Percentiles rank a stretch among this genome's conserved stretches.
Evolutionary conservation across 2,888 invertebrate species (phyloP).

Genomic region (Troides aeacus): DNA sequence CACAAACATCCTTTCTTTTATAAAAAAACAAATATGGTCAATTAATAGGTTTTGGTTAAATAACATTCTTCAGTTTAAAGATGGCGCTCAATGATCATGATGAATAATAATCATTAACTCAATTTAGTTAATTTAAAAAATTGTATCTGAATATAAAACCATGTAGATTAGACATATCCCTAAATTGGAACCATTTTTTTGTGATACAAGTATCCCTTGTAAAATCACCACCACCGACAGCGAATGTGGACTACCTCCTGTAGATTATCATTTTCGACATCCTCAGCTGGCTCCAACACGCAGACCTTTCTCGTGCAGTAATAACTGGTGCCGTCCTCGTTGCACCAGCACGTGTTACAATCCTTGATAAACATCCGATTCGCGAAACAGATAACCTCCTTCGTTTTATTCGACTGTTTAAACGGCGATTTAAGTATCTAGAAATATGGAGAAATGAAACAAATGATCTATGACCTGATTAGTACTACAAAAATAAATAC

Average conservation of each 20-base stretch:
- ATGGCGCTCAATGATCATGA: too few relatives aligned
- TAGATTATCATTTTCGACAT: constrained; percentile 44
- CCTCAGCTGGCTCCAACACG: constrained; percentile 51
- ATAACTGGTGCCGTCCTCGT: constrained; percentile 71
- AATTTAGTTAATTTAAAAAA: too few relatives aligned
- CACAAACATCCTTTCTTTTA: too few relatives aligned
- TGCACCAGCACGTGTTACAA: constrained; percentile 76
- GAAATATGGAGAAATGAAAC: constrained; percentile 8
- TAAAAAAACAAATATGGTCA: too few relatives aligned
- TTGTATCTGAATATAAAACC: too few relatives aligned
- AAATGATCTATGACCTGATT: too few relatives aligned
- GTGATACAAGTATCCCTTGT: neutral
- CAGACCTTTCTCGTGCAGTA: constrained; percentile 74
- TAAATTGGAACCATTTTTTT: neutral
- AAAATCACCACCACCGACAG: constrained; percentile 2
- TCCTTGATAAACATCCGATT: constrained; percentile 72
- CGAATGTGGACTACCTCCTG: constrained; percentile 44
- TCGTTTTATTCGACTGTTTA: constrained; percentile 36
- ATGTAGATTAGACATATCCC: too few relatives aligned
- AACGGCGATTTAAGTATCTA: constrained; percentile 42
- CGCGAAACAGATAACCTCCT: constrained; percentile 61
- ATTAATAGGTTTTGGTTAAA: too few relatives aligned
- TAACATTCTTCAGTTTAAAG: too few relatives aligned
- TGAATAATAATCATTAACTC: too few relatives aligned
- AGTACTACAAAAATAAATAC: too few relatives aligned